Conservation (phyloP, 2,113 vertebrate species). For the Odocoileus hemionus region DNA sequence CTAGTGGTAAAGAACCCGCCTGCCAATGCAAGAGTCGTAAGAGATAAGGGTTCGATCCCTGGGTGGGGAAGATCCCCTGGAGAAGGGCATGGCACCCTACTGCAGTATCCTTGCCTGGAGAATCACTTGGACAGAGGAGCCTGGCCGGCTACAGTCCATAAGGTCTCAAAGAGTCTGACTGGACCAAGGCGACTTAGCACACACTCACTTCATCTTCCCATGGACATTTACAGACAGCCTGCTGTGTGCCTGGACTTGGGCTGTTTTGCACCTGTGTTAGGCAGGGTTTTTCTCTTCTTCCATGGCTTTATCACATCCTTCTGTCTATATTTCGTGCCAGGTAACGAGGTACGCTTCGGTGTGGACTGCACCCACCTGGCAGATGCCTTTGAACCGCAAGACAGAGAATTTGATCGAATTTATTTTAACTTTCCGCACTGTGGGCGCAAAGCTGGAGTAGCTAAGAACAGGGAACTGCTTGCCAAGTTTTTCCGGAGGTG, state of each 20-base stretch:
- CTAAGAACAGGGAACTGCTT: conserved; percentile 92
- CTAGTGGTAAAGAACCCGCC: neutral
- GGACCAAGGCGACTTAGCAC: neutral
- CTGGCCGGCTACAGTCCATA: neutral
- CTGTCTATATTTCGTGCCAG: conserved; percentile 73
- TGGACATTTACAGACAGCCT: rapidly evolving
- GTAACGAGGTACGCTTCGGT: conserved; percentile 85
- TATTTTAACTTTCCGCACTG: conserved; percentile 97
- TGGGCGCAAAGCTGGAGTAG: conserved; percentile 95
- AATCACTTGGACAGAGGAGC: neutral
- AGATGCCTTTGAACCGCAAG: conserved; percentile 74
- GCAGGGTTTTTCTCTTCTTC: neutral
- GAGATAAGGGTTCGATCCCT: neutral
- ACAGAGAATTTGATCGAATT: conserved; percentile 84
- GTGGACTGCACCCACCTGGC: conserved; percentile 90
- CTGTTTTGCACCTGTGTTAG: neutral
- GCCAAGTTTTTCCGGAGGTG: conserved; percentile 92
- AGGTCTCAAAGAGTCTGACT: neutral
- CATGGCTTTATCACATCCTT: neutral
- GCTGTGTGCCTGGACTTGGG: neutral
- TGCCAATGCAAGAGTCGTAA: neutral
- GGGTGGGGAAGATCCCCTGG: neutral
- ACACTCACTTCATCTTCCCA: neutral
- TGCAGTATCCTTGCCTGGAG: neutral
- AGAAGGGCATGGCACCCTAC: neutral